phyloP scores from a whole-genome alignment of 2,888 invertebrate species.

The Eretmocerus hayati region DNA sequence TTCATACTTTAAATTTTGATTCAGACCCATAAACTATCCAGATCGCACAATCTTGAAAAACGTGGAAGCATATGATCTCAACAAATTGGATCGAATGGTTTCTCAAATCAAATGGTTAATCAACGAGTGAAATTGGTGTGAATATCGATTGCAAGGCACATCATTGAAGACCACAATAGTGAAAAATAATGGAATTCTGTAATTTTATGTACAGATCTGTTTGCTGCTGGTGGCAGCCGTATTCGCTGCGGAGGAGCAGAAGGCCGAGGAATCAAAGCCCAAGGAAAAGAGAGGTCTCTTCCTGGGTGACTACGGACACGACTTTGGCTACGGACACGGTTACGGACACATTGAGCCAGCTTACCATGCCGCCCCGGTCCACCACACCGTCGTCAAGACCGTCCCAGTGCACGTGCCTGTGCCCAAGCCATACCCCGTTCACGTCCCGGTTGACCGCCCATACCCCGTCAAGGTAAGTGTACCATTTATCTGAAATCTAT shows the following conservation, averaged over 20 bases:
- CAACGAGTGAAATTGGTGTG: no score
- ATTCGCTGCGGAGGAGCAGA: constrained; percentile 38
- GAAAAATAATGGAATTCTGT: no score
- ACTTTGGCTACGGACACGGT: constrained; percentile 27
- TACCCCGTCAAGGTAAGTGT: constrained; percentile 46
- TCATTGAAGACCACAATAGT: no score
- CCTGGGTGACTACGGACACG: constrained; percentile 30
- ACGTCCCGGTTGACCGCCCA: constrained; percentile 50
- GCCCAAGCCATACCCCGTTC: constrained; percentile 49
- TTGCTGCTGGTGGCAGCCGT: constrained; percentile 35
- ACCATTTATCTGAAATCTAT: no score
- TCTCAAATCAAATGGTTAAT: no score
- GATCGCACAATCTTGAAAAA: no score
- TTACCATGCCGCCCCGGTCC: constrained; percentile 33
- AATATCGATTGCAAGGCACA: no score
- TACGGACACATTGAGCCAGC: constrained; percentile 23
- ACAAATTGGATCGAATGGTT: no score
- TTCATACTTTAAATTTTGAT: no score
- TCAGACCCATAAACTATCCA: no score
- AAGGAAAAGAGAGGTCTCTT: constrained; percentile 45
- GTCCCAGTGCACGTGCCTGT: constrained; percentile 48
- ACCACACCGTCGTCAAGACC: constrained; percentile 45
- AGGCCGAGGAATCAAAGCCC: constrained; percentile 29
- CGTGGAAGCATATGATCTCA: no score
- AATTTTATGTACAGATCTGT: constrained; percentile 46